phyloP scores from a whole-genome alignment of 2,113 vertebrate species.

The Lanius ludovicianus region DNA sequence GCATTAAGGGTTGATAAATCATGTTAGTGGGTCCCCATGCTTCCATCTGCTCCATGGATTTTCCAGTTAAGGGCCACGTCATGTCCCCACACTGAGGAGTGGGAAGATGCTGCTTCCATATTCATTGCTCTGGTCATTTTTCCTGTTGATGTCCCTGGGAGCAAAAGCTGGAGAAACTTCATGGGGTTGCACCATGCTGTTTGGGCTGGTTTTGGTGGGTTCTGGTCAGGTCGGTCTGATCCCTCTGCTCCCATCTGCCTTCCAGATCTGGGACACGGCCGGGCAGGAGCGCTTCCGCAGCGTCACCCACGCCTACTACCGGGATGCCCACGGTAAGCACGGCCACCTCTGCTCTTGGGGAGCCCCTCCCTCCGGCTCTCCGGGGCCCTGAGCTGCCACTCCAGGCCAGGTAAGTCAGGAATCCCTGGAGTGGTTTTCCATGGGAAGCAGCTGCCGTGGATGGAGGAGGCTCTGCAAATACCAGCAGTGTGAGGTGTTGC shows the following conservation, averaged over 20 bases:
- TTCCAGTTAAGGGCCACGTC: neutral
- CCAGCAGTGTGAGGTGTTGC: neutral
- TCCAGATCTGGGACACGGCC: constrained; percentile 95
- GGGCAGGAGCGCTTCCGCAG: constrained; percentile 95
- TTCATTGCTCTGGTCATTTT: neutral
- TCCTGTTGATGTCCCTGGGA: neutral
- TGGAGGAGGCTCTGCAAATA: neutral
- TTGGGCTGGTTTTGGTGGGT: neutral
- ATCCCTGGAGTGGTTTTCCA: accelerated
- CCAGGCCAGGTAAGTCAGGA: neutral
- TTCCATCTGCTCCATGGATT: constrained; percentile 19
- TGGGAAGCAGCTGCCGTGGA: neutral
- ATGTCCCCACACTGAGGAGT: accelerated
- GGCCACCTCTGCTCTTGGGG: neutral
- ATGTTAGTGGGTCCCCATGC: neutral
- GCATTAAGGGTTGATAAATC: neutral
- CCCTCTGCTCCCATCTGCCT: constrained; percentile 35
- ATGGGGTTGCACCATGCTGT: accelerated
- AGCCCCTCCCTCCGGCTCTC: accelerated
- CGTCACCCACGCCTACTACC: constrained; percentile 93
- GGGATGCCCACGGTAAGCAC: constrained; percentile 91
- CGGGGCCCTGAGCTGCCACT: accelerated
- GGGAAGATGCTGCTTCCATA: neutral
- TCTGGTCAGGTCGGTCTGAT: neutral
- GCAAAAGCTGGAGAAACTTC: neutral